Evolutionary conservation across 2,888 invertebrate species (phyloP).

Genomic region (Ernsta delagoae): DNA sequence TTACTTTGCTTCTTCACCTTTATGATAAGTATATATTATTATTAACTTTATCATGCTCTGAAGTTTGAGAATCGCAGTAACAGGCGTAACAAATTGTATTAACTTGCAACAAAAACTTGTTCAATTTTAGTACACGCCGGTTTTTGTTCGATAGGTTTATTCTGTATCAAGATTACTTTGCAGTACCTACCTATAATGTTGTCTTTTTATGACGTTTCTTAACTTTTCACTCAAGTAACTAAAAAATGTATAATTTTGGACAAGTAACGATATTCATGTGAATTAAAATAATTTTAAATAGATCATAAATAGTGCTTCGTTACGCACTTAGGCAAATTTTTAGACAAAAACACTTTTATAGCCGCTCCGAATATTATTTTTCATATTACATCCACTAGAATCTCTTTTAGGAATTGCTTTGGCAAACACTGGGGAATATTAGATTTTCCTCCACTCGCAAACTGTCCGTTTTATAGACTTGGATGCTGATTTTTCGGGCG

Average conservation of each 20-base stretch:
- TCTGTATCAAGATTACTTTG: constrained; percentile 30
- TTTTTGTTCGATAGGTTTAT: constrained; percentile 26
- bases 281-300: neutral
- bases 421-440: constrained; percentile 20
- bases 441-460: constrained; percentile 9
- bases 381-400: constrained; percentile 15
- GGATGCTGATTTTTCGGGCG: neutral
- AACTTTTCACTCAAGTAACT: neutral
- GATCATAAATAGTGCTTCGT: neutral
- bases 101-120: constrained; percentile 32
- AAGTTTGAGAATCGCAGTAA: constrained; percentile 16
- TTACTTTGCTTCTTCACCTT: too few relatives aligned
- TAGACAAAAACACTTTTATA: constrained; percentile 13
- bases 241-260: neutral
- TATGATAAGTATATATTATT: too few relatives aligned
- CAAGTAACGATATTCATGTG: neutral
- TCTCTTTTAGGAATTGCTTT: constrained; percentile 15
- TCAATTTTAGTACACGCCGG: constrained; percentile 34
- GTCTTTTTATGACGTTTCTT: constrained; percentile 11
- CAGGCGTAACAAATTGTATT: constrained; percentile 40
- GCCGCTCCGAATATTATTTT: constrained; percentile 16
- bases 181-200: constrained; percentile 9
- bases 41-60: too few relatives aligned
- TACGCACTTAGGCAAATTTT: neutral
- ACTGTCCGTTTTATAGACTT: neutral